Evolutionary conservation across 37 sponge, comb jelly and placozoan genomes (phyloP), one percentile per base, ranked within the genome.

Genomic region (Ephydatia muelleri): DNA sequence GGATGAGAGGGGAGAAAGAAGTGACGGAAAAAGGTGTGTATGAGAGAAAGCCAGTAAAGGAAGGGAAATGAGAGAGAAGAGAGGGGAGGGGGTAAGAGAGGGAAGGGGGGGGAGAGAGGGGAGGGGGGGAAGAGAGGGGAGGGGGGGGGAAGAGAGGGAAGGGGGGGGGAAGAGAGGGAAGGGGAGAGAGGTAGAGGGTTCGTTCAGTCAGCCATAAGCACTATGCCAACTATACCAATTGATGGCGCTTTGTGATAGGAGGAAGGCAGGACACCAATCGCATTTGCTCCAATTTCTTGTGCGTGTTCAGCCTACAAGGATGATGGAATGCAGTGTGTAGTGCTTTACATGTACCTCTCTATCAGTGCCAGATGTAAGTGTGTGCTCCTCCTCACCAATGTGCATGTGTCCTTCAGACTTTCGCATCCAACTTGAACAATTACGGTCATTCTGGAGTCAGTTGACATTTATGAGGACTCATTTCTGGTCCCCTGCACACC

Each of bases 381-480:
- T 43, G 43, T 6, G 6, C 6, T 3, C 6, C 6, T 43, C 43
- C 43, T 6, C 6, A 43, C 43, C 43, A 43, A 6, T 43, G 43
- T 43, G n/a, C 93, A 86, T 11, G 89, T 81, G 70, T 82, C 49
- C 80, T 87, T 92, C 31, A 95, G 47, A 72, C 66, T 92, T 70
- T 90, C 91, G 32, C 77, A 57, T 11, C 96, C 96, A 87, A 95
- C 84, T 64, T 95, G 93, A n/a, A 83, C 87, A 71, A 92, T 80
- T 0, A 95, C 80, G 2, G 84, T 90, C 68, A 95, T 19, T 76
- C 93, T 95, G 40, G 14, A 67, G 40, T 0, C 13, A 68, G 12
- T 31, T 23, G 25, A 77, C 57, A 77, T 27, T 2, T 21, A 36
- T 77, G 76, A 8, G 81, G 19, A 33, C 33, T 23, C 36, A 12